A percentile compares a stretch with the other conserved stretches of the same genome.
Conservation (phyloP, 1,140 invertebrate species). For the Pseudomyrmex flavicornis region DNA sequence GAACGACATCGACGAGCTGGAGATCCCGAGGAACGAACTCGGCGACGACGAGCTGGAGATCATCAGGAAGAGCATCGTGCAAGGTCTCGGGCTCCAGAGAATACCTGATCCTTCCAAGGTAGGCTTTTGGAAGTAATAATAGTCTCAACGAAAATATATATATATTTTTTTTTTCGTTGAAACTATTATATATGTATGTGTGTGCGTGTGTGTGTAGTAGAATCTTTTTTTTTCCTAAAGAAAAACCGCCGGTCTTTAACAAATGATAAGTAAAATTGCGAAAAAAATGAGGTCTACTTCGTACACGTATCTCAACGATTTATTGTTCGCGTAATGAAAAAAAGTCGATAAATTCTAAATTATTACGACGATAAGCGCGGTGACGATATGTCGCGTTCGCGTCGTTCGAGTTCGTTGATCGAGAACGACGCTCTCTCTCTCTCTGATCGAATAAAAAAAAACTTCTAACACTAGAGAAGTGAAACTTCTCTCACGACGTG, state of each 20-base stretch:
- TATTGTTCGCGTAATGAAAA: slow-evolving; percentile 7
- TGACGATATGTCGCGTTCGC: slow-evolving; percentile 40
- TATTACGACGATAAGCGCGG: slow-evolving; percentile 55
- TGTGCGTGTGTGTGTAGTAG: no score
- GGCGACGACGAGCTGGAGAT: slow-evolving; percentile 76
- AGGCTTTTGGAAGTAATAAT: background rate
- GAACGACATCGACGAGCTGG: slow-evolving; percentile 34
- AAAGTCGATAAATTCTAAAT: slow-evolving; percentile 64
- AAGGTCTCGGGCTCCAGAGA: slow-evolving; percentile 82
- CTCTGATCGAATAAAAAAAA: slow-evolving; percentile 26
- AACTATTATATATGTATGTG: no score
- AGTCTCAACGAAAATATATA: no score
- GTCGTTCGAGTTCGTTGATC: slow-evolving; percentile 59
- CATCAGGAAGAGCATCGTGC: slow-evolving; percentile 82
- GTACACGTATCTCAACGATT: slow-evolving; percentile 14
- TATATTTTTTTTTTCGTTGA: no score
- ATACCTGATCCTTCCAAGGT: slow-evolving; percentile 84
- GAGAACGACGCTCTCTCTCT: slow-evolving; percentile 10
- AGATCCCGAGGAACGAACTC: slow-evolving; percentile 47
- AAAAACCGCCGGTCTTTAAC: no score
- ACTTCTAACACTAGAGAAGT: no score
- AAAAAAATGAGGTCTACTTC: slow-evolving; percentile 20
- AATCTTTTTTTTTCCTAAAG: no score
- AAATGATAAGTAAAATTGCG: slow-evolving; percentile 4
- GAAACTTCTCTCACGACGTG: no score